These are phyloP conservation scores for Tipula lateralis DNA, from an alignment of 2,888 invertebrate genomes.

Conservation along the genomic window DNA sequence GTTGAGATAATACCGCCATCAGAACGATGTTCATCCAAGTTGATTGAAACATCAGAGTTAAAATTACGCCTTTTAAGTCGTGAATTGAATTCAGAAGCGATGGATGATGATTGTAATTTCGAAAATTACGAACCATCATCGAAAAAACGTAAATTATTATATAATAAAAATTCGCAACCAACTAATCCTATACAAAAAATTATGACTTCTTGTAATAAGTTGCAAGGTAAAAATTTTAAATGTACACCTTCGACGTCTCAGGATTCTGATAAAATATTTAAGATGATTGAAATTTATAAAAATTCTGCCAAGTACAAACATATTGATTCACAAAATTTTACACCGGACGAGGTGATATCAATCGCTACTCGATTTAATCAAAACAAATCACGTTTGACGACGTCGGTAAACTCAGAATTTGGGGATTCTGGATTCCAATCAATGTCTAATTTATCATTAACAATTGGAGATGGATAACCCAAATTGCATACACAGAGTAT, in stretches of 20 bases:
- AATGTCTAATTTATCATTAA: not conserved
- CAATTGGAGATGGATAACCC: not conserved
- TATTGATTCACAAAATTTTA: not conserved
- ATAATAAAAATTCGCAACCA: not conserved
- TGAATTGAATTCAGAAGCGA: not conserved
- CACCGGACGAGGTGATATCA: not conserved
- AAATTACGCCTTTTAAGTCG: not conserved
- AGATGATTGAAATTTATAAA: conserved; percentile 6
- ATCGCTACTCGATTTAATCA: not conserved
- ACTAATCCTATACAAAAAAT: conserved; percentile 12
- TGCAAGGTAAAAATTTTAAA: not conserved
- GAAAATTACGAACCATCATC: conserved; percentile 28
- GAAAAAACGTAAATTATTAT: not conserved
- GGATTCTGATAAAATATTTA: not conserved
- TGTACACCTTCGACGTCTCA: not conserved
- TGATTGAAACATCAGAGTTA: not conserved
- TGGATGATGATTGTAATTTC: conserved; percentile 13
- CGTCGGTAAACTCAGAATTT: not conserved
- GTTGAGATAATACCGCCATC: not conserved
- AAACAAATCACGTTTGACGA: not conserved
- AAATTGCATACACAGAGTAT: not conserved
- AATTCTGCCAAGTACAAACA: not conserved
- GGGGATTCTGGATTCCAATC: not conserved
- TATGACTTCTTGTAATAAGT: not conserved
- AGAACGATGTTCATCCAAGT: not conserved